phyloP scores from a whole-genome alignment of 2,797 vertebrate genomes.

The Coregonus suidteri region DNA sequence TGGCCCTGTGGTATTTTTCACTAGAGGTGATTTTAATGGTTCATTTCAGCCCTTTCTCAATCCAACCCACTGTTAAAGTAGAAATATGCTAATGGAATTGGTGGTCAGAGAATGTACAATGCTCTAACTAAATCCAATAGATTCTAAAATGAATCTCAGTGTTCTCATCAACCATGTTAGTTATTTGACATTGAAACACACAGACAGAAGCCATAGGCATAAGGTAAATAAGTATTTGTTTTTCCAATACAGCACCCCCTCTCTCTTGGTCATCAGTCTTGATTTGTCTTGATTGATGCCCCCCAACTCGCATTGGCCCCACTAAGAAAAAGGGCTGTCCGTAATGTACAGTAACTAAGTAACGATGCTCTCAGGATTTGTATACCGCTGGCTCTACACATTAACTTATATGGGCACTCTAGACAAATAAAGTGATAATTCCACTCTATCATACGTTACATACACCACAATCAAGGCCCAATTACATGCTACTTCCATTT shows the following conservation, averaged over 20 bases:
- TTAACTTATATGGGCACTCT: slow-evolving; percentile 73
- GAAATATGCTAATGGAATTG: slow-evolving; percentile 55
- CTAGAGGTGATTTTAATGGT: slow-evolving; percentile 44
- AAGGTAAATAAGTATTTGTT: slow-evolving; percentile 62
- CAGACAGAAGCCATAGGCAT: slow-evolving; percentile 53
- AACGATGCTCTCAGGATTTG: slow-evolving; percentile 69
- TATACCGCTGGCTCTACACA: slow-evolving; percentile 69
- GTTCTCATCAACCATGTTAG: slow-evolving; percentile 52
- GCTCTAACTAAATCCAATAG: slow-evolving; percentile 63
- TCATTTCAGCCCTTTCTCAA: slow-evolving; percentile 27
- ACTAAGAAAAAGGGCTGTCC: slow-evolving; percentile 69
- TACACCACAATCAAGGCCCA: slow-evolving; percentile 80
- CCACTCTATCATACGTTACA: slow-evolving; percentile 75
- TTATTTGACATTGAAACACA: slow-evolving; percentile 64
- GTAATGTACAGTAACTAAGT: slow-evolving; percentile 61
- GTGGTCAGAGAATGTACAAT: slow-evolving; percentile 45
- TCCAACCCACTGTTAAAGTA: slow-evolving; percentile 41
- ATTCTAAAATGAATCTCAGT: slow-evolving; percentile 55
- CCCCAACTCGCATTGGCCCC: slow-evolving; percentile 72
- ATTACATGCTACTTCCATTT: slow-evolving; percentile 80
- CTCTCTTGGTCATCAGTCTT: slow-evolving; percentile 64
- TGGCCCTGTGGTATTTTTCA: slow-evolving; percentile 38
- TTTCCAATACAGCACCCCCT: slow-evolving; percentile 31
- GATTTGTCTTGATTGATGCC: slow-evolving; percentile 68
- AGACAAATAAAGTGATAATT: slow-evolving; percentile 77